Conservation (phyloP, 1,140 invertebrate genomes). For the Conopomorpha cramerella region DNA sequence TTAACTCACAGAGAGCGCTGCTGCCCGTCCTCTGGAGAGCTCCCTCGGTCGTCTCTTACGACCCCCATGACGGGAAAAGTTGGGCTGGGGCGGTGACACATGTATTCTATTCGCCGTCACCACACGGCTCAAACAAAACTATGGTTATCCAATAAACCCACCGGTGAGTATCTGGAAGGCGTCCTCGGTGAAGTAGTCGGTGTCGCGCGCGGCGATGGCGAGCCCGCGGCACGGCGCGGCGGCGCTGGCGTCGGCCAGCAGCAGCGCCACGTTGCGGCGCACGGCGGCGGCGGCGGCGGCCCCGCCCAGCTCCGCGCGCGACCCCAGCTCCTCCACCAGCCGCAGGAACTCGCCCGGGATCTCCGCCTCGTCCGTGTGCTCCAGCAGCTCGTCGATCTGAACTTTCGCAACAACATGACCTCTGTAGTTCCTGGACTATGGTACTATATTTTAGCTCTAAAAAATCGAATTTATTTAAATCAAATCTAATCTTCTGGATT, state of each 20-base stretch:
- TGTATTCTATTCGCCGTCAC: no score
- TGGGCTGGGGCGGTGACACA: no score
- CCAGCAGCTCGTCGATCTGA: conserved; percentile 36
- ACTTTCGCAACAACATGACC: no score
- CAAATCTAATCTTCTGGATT: no score
- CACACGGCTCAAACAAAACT: no score
- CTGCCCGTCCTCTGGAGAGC: no score
- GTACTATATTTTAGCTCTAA: no score
- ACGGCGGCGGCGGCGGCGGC: conserved; percentile 14
- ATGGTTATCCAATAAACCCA: conserved; percentile 13
- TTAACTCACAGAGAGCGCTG: no score
- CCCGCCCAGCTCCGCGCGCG: conserved; percentile 24
- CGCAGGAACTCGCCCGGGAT: conserved; percentile 38
- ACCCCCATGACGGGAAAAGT: no score
- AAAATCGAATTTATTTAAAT: no score
- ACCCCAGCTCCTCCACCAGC: conserved; percentile 33
- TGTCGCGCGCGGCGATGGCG: conserved; percentile 21
- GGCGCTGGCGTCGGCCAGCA: conserved; percentile 29
- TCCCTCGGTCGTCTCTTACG: no score
- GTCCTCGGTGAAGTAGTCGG: conserved; percentile 21
- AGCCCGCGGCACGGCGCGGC: conserved; percentile 28
- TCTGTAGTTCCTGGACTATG: no score
- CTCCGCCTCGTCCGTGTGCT: conserved; percentile 18
- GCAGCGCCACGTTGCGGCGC: conserved; percentile 34
- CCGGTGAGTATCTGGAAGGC: conserved; percentile 32